Percentiles rank a stretch among this genome's conserved stretches.
These are phyloP conservation scores for Artibeus lituratus DNA, from an alignment of 2,797 vertebrate species.

Conservation along the genomic window DNA sequence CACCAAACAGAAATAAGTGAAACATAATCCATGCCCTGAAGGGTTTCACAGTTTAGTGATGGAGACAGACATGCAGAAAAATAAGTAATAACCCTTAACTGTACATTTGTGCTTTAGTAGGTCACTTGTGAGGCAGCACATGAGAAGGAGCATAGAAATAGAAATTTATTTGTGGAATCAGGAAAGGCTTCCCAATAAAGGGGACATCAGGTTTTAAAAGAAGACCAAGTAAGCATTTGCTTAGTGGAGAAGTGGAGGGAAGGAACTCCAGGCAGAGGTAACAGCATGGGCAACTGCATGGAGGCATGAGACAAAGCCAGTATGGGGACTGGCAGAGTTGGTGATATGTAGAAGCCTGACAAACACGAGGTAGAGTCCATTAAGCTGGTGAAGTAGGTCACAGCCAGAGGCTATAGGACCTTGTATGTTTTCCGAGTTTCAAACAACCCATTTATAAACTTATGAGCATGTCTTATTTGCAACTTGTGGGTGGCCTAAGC, in stretches of 20 bases:
- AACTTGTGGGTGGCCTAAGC: not conserved
- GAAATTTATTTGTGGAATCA: not conserved
- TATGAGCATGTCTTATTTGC: not conserved
- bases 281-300: rapidly evolving
- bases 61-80: not conserved
- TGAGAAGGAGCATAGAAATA: not conserved
- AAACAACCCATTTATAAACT: not conserved
- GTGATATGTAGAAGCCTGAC: not conserved
- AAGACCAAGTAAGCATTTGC: not conserved
- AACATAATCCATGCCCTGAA: not conserved
- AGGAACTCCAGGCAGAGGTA: not conserved
- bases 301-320: not conserved
- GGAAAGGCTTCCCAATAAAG: not conserved
- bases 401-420: not conserved
- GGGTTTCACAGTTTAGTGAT: not conserved
- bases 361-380: not conserved
- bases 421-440: not conserved
- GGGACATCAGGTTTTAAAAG: not conserved
- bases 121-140: not conserved
- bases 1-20: not conserved
- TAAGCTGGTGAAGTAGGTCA: not conserved
- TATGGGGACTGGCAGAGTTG: not conserved
- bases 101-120: not conserved
- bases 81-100: not conserved
- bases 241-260: not conserved